phyloP scores from a whole-genome alignment of 2,113 vertebrate genomes.

The Ictidomys tridecemlineatus region DNA sequence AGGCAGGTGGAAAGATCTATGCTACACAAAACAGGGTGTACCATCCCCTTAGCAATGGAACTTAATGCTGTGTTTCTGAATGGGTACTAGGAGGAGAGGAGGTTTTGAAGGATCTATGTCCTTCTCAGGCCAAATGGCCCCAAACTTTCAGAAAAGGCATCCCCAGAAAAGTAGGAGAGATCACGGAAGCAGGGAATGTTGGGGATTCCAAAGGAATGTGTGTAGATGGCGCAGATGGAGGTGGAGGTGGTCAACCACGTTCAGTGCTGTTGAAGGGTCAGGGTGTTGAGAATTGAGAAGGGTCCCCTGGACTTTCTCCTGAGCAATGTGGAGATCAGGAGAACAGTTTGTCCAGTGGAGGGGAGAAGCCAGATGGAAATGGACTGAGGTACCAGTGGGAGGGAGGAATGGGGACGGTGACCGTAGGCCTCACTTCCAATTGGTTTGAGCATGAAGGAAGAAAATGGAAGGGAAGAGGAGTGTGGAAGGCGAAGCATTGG shows the following conservation, averaged over 20 bases:
- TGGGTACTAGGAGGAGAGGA: not conserved
- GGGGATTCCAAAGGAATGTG: not conserved
- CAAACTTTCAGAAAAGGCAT: not conserved
- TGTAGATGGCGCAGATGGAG: not conserved
- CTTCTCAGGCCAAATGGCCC: not conserved
- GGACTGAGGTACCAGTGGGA: not conserved
- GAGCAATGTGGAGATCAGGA: not conserved
- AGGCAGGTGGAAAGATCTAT: not conserved
- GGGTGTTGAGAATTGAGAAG: rapidly evolving
- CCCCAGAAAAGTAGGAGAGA: not conserved
- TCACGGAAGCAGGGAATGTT: not conserved
- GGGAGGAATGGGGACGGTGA: not conserved
- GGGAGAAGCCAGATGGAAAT: not conserved
- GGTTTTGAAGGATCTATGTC: not conserved
- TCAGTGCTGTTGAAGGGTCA: no score
- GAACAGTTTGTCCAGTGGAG: not conserved
- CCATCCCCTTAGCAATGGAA: not conserved
- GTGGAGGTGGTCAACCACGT: rapidly evolving
- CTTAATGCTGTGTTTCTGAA: no score
- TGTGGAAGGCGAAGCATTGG: not conserved
- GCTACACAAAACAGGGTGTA: not conserved
- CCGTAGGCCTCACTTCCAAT: not conserved
- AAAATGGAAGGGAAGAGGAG: not conserved
- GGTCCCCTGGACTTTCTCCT: not conserved
- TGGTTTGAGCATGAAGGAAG: not conserved